Evolutionary conservation across 2,888 invertebrate genomes (phyloP), one percentile per base, ranked within the genome.

Genomic region (Pandemis cinnamomeana): DNA sequence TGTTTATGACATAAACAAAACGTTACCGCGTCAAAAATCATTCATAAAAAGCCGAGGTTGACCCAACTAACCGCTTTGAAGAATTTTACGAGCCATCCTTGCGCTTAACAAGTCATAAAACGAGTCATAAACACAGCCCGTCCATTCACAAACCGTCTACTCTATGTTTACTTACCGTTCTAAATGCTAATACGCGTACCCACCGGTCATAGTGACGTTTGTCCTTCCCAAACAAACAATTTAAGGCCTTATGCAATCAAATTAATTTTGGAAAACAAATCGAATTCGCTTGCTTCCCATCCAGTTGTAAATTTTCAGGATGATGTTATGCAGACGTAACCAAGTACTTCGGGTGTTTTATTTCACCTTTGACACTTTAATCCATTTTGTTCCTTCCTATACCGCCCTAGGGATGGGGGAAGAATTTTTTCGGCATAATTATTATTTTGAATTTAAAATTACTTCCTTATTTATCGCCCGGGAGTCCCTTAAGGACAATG

Each of bases 301-400:
- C 79, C 80, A 75, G 76, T 78, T 76, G 27, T 36, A 36, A 36
- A 77, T 76, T 76, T 72, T 68, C 76, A 44, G 72, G 82, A 78
- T 91, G 91, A 93, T 85, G 87, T 83, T 89, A 82, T 82, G 84
- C 93, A 93, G 92, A 90, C 89, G 85, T 87, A 81, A 87, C 85
- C 79, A 80, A 86, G 88, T 84, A 89, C 88, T 87, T 88, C 87
- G 83, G 84, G 81, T 91, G 93, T 93, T 93, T 93, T 93, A 92
- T 93, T 91, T 92, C 90, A 93, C 92, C 93, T 94, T 93, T 94
- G 93, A 93, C 93, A 93, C 87, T 93, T 92, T 93, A 93, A 94
- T 94, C 93, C 91, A 93, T 93, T 94, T 94, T 93, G 91, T 92
- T 93, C 91, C 85, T 89, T 90, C 90, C 85, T 87, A 92, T 90